Base-by-base conservation (phyloP, 2,888 invertebrate genomes). In the Tricholauxania praeusta region DNA sequence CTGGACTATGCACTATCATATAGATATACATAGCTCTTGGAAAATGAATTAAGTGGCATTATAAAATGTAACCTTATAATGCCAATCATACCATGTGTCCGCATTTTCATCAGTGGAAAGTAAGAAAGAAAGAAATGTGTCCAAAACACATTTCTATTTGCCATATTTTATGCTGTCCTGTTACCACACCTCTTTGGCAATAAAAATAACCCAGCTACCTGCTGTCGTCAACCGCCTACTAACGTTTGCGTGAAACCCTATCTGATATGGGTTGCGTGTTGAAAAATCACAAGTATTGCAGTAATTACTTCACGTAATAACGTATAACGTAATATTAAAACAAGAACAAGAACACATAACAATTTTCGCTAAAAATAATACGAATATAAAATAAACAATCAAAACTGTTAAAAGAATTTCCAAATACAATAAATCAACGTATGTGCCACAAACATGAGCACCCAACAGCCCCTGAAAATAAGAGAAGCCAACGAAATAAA, bases 191-290 rank as follows among this genome's bases (percentile, higher is more conserved):
- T 53, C 53, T 22, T 32, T n/a, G 22, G 53, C 14, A n/a, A 39
- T 55, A 55, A 66, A 53, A 66, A 55, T 66, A 49, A 32, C 39
- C 39, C 53, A 10, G 82, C 81, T 82, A 80, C 82, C 82, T 82
- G 80, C 75, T 79, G 82, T 78, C 82, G 82, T 81, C 80, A 82
- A 59, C 14, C 59, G 59, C 19, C 62, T 75, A 78, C 79, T 77
- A 19, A 48, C 49, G 52, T 49, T 51, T 15, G 79, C 82, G 80
- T 39, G 39, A 39, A 39, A 39, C 39, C 39, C 39, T 39, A 39
- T 39, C 39, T 39, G 39, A 39, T 39, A 10, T 2, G 39, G 52
- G 39, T 65, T 17, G 66, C 49, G 19, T 65, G 51, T 39, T 66
- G 39, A 53, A 32, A 51, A 52, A 52, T 22, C 65, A 52, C 39